These are phyloP conservation scores for Sphaerophoria taeniata DNA, from an alignment of 2,888 invertebrate species.

Conservation along the genomic window DNA sequence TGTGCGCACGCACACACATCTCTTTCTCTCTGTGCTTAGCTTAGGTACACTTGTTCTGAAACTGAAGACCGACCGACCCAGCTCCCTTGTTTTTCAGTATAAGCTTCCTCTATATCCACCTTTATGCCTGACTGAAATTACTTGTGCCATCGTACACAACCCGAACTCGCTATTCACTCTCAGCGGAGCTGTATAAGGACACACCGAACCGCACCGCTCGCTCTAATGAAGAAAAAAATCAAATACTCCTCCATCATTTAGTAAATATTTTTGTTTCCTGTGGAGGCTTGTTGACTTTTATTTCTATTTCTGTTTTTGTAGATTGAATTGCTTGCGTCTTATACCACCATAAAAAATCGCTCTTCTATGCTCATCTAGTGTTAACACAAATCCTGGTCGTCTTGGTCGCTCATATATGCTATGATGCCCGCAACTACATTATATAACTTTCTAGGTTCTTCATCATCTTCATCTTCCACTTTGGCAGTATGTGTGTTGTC, in stretches of 20 bases:
- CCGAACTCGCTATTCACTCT: constrained; percentile 15
- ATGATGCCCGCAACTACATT: constrained; percentile 9
- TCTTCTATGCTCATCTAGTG: constrained; percentile 25
- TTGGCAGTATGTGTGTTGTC: constrained; percentile 44
- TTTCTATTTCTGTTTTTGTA: constrained; percentile 59
- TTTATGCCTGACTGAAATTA: constrained; percentile 38
- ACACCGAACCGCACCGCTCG: constrained; percentile 22
- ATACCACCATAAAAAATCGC: constrained; percentile 14
- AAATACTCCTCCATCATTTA: constrained; percentile 72
- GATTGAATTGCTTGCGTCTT: constrained; percentile 5
- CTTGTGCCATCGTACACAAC: constrained; percentile 28
- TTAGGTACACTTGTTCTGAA: too few species aligned
- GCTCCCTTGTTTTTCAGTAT: constrained; percentile 15
- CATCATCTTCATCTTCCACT: constrained; percentile 41
- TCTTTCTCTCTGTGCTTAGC: constrained; percentile 47
- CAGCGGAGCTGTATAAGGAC: constrained; percentile 57
- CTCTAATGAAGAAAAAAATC: constrained; percentile 72
- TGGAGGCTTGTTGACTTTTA: constrained; percentile 69
- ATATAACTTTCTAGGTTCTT: constrained; percentile 23
- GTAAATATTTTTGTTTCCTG: constrained; percentile 72
- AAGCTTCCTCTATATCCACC: not conserved
- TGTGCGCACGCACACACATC: constrained; percentile 63
- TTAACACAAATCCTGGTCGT: constrained; percentile 46
- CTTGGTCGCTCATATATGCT: not conserved
- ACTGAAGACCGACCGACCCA: constrained; percentile 27